These are phyloP conservation scores for Rhopalosiphum padi DNA, from an alignment of 1,140 invertebrate genomes.

Conservation along the genomic window DNA sequence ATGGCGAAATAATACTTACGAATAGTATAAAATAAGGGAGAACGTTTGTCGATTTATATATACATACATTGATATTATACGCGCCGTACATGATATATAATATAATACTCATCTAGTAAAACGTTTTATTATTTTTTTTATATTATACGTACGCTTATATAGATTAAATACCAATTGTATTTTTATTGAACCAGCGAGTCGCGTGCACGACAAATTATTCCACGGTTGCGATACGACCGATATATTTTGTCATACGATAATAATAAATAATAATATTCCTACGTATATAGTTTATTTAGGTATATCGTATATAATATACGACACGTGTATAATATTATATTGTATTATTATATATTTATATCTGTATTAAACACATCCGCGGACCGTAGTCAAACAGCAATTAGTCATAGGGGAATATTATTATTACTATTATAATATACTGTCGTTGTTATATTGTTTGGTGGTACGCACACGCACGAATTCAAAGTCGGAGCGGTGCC, in stretches of 20 bases:
- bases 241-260: not conserved
- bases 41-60: not conserved
- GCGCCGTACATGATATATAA: not conserved
- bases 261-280: conserved; percentile 3
- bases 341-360: not conserved
- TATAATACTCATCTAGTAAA: not conserved
- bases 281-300: not conserved
- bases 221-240: not conserved
- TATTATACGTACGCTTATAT: not conserved
- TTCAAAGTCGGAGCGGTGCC: conserved; percentile 15
- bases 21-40: not conserved
- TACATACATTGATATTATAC: not conserved
- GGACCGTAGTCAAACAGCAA: conserved; percentile 40
- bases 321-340: not conserved
- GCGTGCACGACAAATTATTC: not conserved
- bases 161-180: conserved; percentile 20
- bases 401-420: conserved; percentile 26
- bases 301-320: not conserved
- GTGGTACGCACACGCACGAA: not conserved
- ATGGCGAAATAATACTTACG: not conserved
- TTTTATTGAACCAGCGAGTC: conserved; percentile 18
- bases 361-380: not conserved
- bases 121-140: not conserved
- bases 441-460: not conserved
- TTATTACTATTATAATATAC: not conserved